A percentile compares a stretch with the other conserved stretches of the same genome.
These are phyloP conservation scores for Schlechtendalia chinensis DNA, from an alignment of 1,140 invertebrate species.

Conservation along the genomic window DNA sequence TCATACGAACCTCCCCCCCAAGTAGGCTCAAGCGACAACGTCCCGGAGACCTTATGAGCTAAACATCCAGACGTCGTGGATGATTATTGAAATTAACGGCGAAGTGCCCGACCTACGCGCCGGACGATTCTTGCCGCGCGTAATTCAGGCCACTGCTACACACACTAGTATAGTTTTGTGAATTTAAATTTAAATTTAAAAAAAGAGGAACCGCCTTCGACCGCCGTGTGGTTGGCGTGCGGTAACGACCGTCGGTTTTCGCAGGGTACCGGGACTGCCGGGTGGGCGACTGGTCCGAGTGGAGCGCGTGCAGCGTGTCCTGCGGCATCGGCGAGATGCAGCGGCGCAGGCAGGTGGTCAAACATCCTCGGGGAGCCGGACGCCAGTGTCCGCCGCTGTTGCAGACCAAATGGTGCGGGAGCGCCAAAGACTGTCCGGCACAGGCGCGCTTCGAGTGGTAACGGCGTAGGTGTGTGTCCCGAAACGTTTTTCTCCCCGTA, in stretches of 20 bases:
- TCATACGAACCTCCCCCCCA: too few species aligned
- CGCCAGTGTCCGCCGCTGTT: constrained; percentile 74
- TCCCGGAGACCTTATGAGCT: too few species aligned
- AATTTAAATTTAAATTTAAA: too few species aligned
- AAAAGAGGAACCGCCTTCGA: too few species aligned
- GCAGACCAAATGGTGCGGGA: constrained; percentile 82
- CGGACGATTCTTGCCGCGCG: too few species aligned
- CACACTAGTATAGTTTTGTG: too few species aligned
- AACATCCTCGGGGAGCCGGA: constrained; percentile 73
- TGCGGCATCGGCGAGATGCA: constrained; percentile 85
- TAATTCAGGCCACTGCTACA: too few species aligned
- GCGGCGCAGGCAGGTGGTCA: constrained; percentile 71
- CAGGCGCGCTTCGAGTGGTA: constrained; percentile 39
- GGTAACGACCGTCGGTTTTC: background rate
- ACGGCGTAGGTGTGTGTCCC: background rate
- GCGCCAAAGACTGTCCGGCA: constrained; percentile 35
- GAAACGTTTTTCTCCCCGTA: background rate
- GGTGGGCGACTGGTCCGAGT: constrained; percentile 82
- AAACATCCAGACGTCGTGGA: too few species aligned
- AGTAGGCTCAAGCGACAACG: too few species aligned
- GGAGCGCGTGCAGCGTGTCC: constrained; percentile 79
- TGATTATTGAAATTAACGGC: too few species aligned
- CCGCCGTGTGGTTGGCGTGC: too few species aligned
- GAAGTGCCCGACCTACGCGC: too few species aligned
- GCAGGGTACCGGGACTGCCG: constrained; percentile 69